These are phyloP conservation scores for Drosophila diplacantha DNA, from an alignment of 2,888 invertebrate species.

Conservation along the genomic window DNA sequence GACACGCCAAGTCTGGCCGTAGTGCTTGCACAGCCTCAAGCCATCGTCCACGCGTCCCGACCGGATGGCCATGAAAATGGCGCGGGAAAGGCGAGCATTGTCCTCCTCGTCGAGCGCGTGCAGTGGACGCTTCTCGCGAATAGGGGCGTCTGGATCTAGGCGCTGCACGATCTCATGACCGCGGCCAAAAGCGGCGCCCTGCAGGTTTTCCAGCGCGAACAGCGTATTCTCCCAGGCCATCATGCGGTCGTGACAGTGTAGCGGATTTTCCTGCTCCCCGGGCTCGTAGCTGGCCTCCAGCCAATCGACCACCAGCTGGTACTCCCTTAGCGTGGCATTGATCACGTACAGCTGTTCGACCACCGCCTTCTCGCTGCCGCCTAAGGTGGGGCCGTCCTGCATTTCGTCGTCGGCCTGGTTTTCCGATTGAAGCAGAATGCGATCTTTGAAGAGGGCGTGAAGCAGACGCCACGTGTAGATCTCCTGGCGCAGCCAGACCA, in stretches of 20 bases:
- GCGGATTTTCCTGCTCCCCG: conserved; percentile 78
- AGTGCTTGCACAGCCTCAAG: conserved; percentile 88
- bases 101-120: conserved; percentile 94
- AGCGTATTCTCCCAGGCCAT: conserved; percentile 95
- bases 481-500: conserved; percentile 86
- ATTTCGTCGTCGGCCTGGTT: conserved; percentile 66
- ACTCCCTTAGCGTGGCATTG: conserved; percentile 82
- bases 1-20: conserved; percentile 95
- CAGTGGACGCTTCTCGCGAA: conserved; percentile 85
- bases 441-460: conserved; percentile 89
- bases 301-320: conserved; percentile 95
- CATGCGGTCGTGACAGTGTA: conserved; percentile 86
- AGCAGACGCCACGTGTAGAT: conserved; percentile 93
- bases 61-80: conserved; percentile 85
- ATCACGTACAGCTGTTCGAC: conserved; percentile 77
- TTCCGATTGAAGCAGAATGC: conserved; percentile 79
- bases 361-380: conserved; percentile 80
- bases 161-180: conserved; percentile 82
- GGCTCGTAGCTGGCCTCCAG: conserved; percentile 88
- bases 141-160: conserved; percentile 94
- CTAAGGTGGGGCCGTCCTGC: conserved; percentile 76
- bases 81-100: conserved; percentile 81
- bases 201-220: conserved; percentile 82
- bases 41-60: conserved; percentile 92
- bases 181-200: conserved; percentile 81